Conservation (phyloP, 2,113 vertebrate species). For the Serinus canaria region DNA sequence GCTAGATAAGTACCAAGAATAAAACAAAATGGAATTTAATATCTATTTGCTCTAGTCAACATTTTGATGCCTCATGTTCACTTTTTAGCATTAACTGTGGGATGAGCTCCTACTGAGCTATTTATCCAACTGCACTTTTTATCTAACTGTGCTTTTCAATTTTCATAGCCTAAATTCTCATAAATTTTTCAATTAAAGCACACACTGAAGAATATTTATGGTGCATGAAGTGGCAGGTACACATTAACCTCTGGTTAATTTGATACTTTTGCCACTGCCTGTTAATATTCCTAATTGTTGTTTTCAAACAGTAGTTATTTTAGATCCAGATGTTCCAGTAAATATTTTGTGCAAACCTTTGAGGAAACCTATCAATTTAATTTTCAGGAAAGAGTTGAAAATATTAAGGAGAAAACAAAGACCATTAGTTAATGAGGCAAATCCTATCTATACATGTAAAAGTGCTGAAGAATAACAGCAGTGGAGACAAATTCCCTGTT, state of each 20-base stretch:
- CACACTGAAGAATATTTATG: neutral
- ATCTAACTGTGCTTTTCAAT: neutral
- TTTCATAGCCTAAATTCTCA: neutral
- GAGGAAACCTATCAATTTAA: neutral
- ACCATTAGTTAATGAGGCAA: neutral
- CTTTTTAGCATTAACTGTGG: neutral
- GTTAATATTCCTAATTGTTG: neutral
- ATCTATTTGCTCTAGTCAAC: neutral
- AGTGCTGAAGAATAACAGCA: neutral
- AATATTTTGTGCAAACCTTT: neutral
- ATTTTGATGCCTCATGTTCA: neutral
- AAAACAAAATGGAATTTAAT: conserved; percentile 10
- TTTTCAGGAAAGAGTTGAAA: neutral
- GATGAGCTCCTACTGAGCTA: neutral
- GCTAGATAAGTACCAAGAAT: neutral
- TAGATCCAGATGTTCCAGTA: neutral
- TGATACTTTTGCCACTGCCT: neutral
- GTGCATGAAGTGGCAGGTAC: neutral
- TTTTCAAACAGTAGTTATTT: neutral
- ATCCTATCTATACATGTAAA: neutral
- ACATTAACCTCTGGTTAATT: neutral
- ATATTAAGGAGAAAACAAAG: neutral
- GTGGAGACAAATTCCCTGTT: neutral
- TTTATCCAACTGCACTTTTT: neutral
- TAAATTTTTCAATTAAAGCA: neutral